phyloP scores from a whole-genome alignment of 1,140 invertebrate genomes.

The Leptinotarsa lineolata region DNA sequence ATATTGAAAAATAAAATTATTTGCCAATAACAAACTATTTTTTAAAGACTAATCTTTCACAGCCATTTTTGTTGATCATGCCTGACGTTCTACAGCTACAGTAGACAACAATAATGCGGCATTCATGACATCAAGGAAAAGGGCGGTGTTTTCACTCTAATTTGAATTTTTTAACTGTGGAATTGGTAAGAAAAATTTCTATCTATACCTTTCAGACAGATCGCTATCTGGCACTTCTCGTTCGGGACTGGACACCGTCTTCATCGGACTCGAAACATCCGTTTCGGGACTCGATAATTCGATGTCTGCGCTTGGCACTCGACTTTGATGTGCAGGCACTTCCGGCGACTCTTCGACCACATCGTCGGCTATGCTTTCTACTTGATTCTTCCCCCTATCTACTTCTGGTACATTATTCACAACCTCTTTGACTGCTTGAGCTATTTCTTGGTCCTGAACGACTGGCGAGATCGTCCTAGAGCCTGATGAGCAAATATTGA shows the following conservation, averaged over 20 bases:
- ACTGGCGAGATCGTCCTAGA: slow-evolving; percentile 49
- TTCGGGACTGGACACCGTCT: slow-evolving; percentile 42
- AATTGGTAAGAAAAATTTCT: not conserved
- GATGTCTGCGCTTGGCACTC: not conserved
- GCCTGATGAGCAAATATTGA: slow-evolving; percentile 25
- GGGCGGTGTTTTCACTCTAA: too few relatives aligned
- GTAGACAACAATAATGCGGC: too few relatives aligned
- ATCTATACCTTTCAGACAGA: slow-evolving; percentile 48
- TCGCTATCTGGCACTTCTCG: slow-evolving; percentile 52
- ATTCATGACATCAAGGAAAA: too few relatives aligned
- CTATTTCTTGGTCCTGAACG: slow-evolving; percentile 61
- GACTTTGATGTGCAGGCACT: not conserved
- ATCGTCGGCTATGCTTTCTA: not conserved
- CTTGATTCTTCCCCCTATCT: slow-evolving; percentile 22
- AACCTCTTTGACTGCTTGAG: slow-evolving; percentile 55
- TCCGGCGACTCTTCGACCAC: not conserved
- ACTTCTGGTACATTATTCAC: slow-evolving; percentile 46
- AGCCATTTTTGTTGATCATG: too few relatives aligned
- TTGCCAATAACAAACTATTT: too few relatives aligned
- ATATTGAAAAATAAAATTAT: too few relatives aligned
- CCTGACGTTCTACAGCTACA: too few relatives aligned
- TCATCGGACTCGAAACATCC: slow-evolving; percentile 14
- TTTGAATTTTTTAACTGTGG: too few relatives aligned
- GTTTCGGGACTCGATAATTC: slow-evolving; percentile 10
- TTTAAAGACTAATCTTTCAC: too few relatives aligned